These are phyloP conservation scores for Thamnaconus septentrionalis DNA, from an alignment of 2,113 vertebrate genomes.

Conservation along the genomic window DNA sequence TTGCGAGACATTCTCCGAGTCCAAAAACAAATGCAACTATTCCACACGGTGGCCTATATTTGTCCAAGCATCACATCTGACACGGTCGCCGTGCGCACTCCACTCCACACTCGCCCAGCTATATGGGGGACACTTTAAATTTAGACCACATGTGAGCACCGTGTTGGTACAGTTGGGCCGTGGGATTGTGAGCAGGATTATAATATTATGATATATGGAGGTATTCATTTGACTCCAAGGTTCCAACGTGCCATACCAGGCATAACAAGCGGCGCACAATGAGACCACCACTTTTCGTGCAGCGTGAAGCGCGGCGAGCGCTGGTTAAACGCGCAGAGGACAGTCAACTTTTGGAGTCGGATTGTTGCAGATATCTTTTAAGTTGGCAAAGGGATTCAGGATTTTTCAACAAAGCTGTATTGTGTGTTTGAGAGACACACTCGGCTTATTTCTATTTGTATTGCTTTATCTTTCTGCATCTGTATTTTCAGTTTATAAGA, in stretches of 20 bases:
- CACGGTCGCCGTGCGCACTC: conserved; percentile 39
- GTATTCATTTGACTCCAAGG: conserved; percentile 54
- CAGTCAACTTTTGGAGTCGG: too few relatives aligned
- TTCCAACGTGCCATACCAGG: conserved; percentile 55
- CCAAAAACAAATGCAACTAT: conserved; percentile 39
- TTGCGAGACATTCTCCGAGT: conserved; percentile 1
- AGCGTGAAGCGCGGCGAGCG: conserved; percentile 13
- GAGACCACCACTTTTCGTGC: conserved; percentile 45
- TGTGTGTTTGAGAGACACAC: too few relatives aligned
- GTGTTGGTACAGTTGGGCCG: conserved; percentile 79
- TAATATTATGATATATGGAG: conserved; percentile 74
- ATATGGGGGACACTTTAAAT: conserved; percentile 73
- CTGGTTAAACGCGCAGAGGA: not conserved
- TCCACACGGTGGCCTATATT: conserved; percentile 51
- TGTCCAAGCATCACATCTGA: conserved; percentile 46
- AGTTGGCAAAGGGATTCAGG: too few relatives aligned
- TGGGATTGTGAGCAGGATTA: conserved; percentile 77
- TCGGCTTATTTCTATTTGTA: too few relatives aligned
- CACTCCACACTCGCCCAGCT: conserved; percentile 50
- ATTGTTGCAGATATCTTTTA: too few relatives aligned
- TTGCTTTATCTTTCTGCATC: too few relatives aligned
- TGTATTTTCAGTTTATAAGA: too few relatives aligned
- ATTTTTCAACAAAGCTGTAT: too few relatives aligned
- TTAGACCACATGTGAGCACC: conserved; percentile 61
- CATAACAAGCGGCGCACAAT: conserved; percentile 50